Conservation (phyloP, 2,888 invertebrate species). For the Cepaea hortensis region DNA sequence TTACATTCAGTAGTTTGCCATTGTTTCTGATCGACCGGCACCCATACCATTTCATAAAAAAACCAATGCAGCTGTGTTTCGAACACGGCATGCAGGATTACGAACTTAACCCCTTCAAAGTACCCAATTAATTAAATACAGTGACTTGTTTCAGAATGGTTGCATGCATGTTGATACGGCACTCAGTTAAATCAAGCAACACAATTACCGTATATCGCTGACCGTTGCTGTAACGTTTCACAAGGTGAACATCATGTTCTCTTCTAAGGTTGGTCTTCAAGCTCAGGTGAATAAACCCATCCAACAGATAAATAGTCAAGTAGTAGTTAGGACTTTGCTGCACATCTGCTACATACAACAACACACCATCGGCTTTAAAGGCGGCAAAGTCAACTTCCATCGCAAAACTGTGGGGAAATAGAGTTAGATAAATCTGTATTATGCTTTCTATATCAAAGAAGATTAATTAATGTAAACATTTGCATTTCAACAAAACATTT, state of each 20-base stretch:
- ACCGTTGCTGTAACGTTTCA: constrained; percentile 15
- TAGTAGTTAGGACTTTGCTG: constrained; percentile 30
- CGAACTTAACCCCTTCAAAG: background rate
- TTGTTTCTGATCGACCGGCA: no score
- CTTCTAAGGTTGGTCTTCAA: constrained; percentile 31
- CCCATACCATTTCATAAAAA: no score
- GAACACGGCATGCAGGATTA: no score
- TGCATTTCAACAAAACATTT: no score
- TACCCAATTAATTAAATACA: background rate
- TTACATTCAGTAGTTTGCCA: no score
- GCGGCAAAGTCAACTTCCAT: constrained; percentile 28
- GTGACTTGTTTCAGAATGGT: background rate
- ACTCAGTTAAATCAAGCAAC: background rate
- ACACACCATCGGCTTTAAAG: constrained; percentile 47
- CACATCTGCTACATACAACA: constrained; percentile 34
- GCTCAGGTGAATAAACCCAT: constrained; percentile 23
- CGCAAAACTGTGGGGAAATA: constrained; percentile 21
- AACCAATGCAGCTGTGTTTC: no score
- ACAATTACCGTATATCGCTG: constrained; percentile 17
- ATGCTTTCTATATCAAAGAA: no score
- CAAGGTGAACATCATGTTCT: constrained; percentile 9
- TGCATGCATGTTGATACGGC: background rate
- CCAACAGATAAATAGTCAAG: constrained; percentile 34
- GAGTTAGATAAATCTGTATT: no score
- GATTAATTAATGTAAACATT: no score